Percentiles rank a stretch among this genome's conserved stretches.
Conservation (phyloP, 2,797 vertebrate species). For the Loriculus beryllinus region DNA sequence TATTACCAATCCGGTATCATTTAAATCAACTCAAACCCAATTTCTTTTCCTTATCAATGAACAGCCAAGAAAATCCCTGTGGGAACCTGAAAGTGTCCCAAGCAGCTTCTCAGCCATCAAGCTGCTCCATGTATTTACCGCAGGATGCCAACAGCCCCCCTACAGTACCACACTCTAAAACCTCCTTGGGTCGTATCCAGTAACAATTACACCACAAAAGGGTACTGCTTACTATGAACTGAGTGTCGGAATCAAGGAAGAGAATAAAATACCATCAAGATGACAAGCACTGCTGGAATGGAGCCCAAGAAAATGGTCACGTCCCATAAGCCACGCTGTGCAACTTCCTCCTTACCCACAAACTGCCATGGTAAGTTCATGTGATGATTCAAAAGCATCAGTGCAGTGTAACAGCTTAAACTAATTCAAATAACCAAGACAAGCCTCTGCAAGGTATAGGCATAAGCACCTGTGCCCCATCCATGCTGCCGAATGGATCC, state of each 20-base stretch:
- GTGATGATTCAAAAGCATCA: neutral
- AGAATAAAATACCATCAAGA: neutral
- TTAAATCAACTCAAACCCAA: neutral
- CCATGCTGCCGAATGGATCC: neutral
- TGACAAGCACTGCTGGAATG: accelerated
- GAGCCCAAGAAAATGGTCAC: neutral
- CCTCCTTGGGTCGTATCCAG: neutral
- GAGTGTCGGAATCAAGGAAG: neutral
- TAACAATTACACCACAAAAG: neutral
- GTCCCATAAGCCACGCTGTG: neutral
- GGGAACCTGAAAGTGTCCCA: neutral
- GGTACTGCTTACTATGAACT: neutral
- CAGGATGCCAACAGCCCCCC: neutral
- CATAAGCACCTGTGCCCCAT: neutral
- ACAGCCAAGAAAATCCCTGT: neutral
- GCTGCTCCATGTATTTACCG: neutral
- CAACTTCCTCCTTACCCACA: neutral
- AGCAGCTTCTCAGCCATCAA: neutral
- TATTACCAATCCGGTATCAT: neutral
- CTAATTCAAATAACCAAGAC: neutral
- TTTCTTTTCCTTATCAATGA: neutral
- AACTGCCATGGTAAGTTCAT: neutral
- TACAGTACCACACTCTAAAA: neutral
- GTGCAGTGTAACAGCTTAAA: neutral
- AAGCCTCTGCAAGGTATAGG: neutral